Evolutionary conservation across 1,140 invertebrate species (phyloP).

Genomic region (Monochamus saltuarius): DNA sequence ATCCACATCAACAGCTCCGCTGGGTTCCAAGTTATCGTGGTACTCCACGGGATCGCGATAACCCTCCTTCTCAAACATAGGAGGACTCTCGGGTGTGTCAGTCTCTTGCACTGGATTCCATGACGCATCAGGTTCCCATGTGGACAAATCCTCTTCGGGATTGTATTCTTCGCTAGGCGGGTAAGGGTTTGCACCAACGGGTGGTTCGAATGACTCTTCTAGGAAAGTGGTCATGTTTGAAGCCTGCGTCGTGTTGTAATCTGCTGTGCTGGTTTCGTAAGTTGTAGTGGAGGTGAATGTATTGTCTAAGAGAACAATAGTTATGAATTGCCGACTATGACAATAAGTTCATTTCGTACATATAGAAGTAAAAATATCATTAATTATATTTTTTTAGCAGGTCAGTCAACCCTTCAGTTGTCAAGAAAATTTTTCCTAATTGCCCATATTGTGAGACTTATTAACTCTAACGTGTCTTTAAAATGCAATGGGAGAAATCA

Average conservation of each 20-base stretch:
- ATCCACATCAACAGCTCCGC: slow-evolving; percentile 59
- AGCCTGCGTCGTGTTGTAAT: neutral
- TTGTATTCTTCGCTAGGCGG: slow-evolving; percentile 41
- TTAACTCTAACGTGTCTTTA: too few relatives aligned
- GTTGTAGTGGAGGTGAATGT: neutral
- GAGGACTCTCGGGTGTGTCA: slow-evolving; percentile 67
- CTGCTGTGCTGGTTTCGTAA: slow-evolving; percentile 1
- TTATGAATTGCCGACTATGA: neutral
- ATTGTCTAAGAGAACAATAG: neutral
- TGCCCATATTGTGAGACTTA: too few relatives aligned
- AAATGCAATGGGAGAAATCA: too few relatives aligned
- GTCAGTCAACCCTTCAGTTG: too few relatives aligned
- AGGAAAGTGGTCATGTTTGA: slow-evolving; percentile 1
- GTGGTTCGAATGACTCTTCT: slow-evolving; percentile 20
- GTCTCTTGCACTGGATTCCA: slow-evolving; percentile 27
- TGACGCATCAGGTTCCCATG: slow-evolving; percentile 38
- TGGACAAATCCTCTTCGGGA: slow-evolving; percentile 42
- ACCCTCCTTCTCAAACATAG: slow-evolving; percentile 63
- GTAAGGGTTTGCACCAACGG: slow-evolving; percentile 21
- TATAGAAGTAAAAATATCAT: too few relatives aligned
- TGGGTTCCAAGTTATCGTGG: slow-evolving; percentile 49
- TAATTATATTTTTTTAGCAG: too few relatives aligned
- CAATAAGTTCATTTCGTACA: too few relatives aligned
- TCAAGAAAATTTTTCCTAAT: too few relatives aligned
- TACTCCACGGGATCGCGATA: slow-evolving; percentile 60